phyloP scores from a whole-genome alignment of 2,113 vertebrate genomes.

The Agapornis roseicollis region DNA sequence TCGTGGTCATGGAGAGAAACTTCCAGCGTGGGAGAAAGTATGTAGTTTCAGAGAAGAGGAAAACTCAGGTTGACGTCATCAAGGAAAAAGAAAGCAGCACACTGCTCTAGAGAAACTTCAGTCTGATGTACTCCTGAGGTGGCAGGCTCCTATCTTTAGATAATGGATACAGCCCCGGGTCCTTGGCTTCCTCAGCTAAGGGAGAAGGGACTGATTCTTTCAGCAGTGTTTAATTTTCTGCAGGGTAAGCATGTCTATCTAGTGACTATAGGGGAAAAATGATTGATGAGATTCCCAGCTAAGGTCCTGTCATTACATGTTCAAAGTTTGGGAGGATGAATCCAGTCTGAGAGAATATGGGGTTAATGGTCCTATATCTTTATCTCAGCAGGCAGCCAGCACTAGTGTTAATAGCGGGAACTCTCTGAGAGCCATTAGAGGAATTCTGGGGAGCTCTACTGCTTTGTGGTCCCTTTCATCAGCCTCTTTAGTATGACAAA shows the following conservation, averaged over 20 bases:
- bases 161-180: accelerated
- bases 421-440: neutral
- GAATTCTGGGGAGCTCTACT: neutral
- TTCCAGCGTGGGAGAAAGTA: neutral
- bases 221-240: neutral
- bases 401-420: neutral
- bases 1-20: neutral
- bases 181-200: neutral
- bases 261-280: neutral
- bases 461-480: conserved; percentile 30
- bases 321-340: neutral
- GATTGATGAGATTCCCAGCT: neutral
- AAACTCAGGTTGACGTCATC: neutral
- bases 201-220: neutral
- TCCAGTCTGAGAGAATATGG: neutral
- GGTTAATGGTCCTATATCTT: conserved; percentile 6
- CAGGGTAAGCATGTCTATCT: neutral
- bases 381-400: conserved; percentile 7
- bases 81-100: neutral
- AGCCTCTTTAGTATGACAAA: conserved; percentile 14
- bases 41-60: neutral
- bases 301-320: neutral
- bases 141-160: neutral
- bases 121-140: neutral
- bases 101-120: neutral